Percentiles rank a stretch among this genome's conserved stretches.
These are phyloP conservation scores for Neolamprologus cancellatus DNA, from an alignment of 2,113 vertebrate genomes.

Conservation along the genomic window DNA sequence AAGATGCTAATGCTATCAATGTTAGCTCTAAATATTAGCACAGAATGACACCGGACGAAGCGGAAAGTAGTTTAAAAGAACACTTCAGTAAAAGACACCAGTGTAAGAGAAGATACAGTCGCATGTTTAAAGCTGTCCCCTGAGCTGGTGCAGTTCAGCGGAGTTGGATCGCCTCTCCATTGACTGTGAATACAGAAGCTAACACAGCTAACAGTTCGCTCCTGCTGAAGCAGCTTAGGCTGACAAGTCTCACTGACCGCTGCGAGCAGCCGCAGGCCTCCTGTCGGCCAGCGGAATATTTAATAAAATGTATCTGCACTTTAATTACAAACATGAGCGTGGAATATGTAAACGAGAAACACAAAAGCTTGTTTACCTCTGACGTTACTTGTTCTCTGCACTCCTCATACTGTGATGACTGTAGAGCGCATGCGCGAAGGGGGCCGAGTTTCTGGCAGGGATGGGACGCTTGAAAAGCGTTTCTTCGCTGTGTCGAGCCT, in stretches of 20 bases:
- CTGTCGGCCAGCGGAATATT: neutral
- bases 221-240: neutral
- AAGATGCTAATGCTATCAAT: constrained; percentile 31
- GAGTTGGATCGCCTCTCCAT: neutral
- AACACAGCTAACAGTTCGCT: constrained; percentile 27
- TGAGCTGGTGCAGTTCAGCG: neutral
- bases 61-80: neutral
- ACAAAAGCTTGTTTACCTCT: constrained; percentile 41
- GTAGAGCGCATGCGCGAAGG: constrained; percentile 28
- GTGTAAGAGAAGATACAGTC: accelerated
- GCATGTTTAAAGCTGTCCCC: neutral
- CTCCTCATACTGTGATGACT: neutral
- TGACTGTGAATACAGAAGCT: constrained; percentile 18
- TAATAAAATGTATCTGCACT: neutral
- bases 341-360: neutral
- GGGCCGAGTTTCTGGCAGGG: neutral
- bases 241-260: neutral
- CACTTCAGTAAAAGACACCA: neutral
- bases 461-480: neutral
- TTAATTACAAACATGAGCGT: neutral
- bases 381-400: neutral
- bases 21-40: neutral
- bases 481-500: neutral
- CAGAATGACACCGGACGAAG: neutral
- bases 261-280: neutral